Conservation (phyloP, 2,888 invertebrate genomes). For the Esperia sulphurella region DNA sequence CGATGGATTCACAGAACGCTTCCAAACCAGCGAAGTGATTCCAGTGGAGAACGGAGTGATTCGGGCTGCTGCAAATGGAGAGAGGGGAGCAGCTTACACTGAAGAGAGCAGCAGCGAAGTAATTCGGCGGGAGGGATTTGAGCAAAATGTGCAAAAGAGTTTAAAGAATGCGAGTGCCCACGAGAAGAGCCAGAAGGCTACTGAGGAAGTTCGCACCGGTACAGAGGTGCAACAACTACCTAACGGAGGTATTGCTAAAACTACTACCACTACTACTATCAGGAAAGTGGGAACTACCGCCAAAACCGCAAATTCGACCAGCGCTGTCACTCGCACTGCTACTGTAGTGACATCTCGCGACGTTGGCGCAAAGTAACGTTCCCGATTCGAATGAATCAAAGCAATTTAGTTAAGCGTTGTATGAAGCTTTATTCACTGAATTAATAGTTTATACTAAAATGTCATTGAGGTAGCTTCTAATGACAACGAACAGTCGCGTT, state of each 20-base stretch:
- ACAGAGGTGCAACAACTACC: conserved; percentile 60
- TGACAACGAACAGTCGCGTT: conserved; percentile 13
- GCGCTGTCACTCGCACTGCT: conserved; percentile 54
- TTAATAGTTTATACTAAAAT: conserved; percentile 10
- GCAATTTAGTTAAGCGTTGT: not conserved
- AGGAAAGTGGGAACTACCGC: conserved; percentile 61
- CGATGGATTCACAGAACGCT: conserved; percentile 53
- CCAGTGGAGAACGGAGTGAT: conserved; percentile 58
- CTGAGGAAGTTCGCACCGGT: conserved; percentile 58
- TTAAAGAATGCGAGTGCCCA: conserved; percentile 52
- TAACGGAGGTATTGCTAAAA: conserved; percentile 60
- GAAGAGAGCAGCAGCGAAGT: conserved; percentile 48
- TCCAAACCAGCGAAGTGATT: conserved; percentile 54
- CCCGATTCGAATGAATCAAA: not conserved
- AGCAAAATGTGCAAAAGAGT: conserved; percentile 51
- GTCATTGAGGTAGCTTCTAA: conserved; percentile 16
- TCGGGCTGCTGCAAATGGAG: conserved; percentile 48
- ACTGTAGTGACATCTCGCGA: conserved; percentile 64
- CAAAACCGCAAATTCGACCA: conserved; percentile 54
- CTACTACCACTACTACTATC: conserved; percentile 65
- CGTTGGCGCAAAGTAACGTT: conserved; percentile 57
- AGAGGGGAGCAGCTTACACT: conserved; percentile 41
- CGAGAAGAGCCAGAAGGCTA: conserved; percentile 49
- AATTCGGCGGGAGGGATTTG: conserved; percentile 51
- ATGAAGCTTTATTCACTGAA: conserved; percentile 11